Conservation (phyloP, 2,113 vertebrate genomes). For the Rissa tridactyla region DNA sequence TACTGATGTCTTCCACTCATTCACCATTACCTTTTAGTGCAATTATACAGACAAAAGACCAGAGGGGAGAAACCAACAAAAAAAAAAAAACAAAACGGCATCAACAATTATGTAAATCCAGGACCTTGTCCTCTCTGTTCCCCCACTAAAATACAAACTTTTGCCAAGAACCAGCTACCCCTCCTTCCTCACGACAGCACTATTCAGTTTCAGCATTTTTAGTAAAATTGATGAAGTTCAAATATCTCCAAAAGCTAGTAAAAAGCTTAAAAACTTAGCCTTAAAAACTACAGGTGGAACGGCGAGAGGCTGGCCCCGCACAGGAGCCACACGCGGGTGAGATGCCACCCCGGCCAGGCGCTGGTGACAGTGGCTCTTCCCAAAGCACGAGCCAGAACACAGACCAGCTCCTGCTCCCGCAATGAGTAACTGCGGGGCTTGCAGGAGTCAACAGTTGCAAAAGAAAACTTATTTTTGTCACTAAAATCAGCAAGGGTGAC, state of each 20-base stretch:
- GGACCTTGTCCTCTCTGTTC: neutral
- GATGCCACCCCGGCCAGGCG: neutral
- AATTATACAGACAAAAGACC: neutral
- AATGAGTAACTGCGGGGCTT: neutral
- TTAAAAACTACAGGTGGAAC: neutral
- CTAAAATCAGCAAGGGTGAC: conserved; percentile 1
- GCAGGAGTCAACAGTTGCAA: neutral
- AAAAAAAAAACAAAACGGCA: neutral
- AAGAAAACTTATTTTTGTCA: neutral
- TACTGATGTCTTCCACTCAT: neutral
- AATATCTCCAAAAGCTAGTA: neutral
- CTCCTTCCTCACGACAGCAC: neutral
- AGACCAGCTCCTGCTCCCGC: neutral
- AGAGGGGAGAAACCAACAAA: neutral
- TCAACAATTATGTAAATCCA: neutral
- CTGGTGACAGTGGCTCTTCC: neutral
- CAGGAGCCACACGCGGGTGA: neutral
- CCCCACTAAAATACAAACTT: neutral
- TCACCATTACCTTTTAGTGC: neutral
- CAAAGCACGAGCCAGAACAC: neutral
- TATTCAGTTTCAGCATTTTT: neutral
- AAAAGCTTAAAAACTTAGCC: neutral
- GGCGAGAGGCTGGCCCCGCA: neutral
- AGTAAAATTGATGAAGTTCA: neutral
- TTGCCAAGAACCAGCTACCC: neutral